Evolutionary conservation across 2,888 invertebrate genomes (phyloP).

Genomic region (Pasiphila rectangulata): DNA sequence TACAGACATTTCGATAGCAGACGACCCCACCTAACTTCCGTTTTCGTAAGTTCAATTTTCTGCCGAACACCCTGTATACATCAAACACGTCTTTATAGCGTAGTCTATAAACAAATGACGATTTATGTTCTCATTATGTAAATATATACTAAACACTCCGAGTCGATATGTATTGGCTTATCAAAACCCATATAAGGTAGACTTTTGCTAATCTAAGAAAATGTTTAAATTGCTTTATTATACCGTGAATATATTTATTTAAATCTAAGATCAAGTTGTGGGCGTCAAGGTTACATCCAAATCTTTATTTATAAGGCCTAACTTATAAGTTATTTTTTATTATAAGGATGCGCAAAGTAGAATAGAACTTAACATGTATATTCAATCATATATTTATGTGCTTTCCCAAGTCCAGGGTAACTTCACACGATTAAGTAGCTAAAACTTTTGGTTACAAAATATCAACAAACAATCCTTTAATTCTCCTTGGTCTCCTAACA

Average conservation of each 20-base stretch:
- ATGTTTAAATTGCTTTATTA: slow-evolving; percentile 18
- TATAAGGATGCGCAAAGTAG: background rate
- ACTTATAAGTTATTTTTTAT: background rate
- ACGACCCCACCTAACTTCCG: no score
- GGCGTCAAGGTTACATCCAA: slow-evolving; percentile 3
- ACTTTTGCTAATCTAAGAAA: slow-evolving; percentile 7
- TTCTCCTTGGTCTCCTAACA: no score
- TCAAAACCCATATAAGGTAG: slow-evolving; percentile 16
- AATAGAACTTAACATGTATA: no score
- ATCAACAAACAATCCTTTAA: no score
- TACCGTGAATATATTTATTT: slow-evolving; percentile 21
- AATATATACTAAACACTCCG: slow-evolving; percentile 23
- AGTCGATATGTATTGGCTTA: slow-evolving; percentile 13
- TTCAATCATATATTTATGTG: no score
- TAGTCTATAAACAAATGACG: slow-evolving; percentile 18
- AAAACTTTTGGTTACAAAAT: no score
- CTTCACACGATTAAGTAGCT: no score
- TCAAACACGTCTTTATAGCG: no score
- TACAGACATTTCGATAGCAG: no score
- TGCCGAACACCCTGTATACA: no score
- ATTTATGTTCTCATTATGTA: slow-evolving; percentile 29
- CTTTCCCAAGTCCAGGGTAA: no score
- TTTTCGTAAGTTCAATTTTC: no score
- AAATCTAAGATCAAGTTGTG: slow-evolving; percentile 8
- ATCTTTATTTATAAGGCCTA: background rate